Evolutionary conservation across 2,888 invertebrate species (phyloP), one percentile per base, ranked within the genome.

Genomic region (Euzophera pinguis): DNA sequence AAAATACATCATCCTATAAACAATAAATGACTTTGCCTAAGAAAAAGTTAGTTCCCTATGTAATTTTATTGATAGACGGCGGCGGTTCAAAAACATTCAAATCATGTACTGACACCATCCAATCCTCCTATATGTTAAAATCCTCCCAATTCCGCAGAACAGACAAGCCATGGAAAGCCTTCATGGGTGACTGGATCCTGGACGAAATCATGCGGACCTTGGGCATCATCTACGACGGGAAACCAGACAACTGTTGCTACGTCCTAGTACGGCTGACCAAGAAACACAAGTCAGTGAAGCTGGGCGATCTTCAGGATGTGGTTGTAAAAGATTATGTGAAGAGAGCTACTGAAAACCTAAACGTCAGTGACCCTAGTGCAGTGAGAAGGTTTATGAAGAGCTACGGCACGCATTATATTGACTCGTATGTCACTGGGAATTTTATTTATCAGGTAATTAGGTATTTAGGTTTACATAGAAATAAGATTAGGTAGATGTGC

Each of bases 401-500:
- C 65, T 95, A 95, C 64, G 97, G 97, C 47, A 96, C 96, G 5
- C 97, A 97, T 82, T 97, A 96, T 66, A 95, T 97, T 50, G 93
- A 95, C 58, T 96, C 96, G 0, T 97, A 95, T 75, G 92, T 94
- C 5, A 97, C 96, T 0, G 97, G 97, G 8, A 96, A 97, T 77
- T 95, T 96, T 34, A 91, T 97, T 60, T 97, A 96, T 81, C 96
- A 97, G 94, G 96, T 95, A 75, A 75, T n/a, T n/a, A n/a, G n/a
- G n/a, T n/a, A n/a, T n/a, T n/a, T n/a, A n/a, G n/a, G n/a, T n/a
- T n/a, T n/a, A n/a, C n/a, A n/a, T n/a, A n/a, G n/a, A n/a, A n/a
- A n/a, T n/a, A n/a, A n/a, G n/a, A n/a, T n/a, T n/a, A n/a, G n/a
- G n/a, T n/a, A n/a, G n/a, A n/a, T n/a, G n/a, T n/a, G n/a, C n/a